Evolutionary conservation across 2,888 invertebrate genomes (phyloP).

Genomic region (Macrosoma leucophasiata): DNA sequence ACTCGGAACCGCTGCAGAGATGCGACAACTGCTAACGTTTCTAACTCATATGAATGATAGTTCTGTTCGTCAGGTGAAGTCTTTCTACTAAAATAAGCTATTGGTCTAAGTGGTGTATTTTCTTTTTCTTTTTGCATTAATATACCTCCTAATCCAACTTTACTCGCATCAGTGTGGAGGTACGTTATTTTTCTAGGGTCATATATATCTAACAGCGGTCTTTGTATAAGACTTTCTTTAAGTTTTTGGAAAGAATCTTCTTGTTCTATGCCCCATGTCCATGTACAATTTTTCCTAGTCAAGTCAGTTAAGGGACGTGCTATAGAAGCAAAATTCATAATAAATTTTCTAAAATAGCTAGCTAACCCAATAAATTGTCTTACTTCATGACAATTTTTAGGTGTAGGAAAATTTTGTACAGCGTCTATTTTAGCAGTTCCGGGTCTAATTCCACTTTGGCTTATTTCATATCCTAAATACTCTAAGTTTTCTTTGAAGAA

Average conservation of each 20-base stretch:
- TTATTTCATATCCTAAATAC: slow-evolving; percentile 19
- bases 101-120: slow-evolving; percentile 22
- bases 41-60: slow-evolving; percentile 37
- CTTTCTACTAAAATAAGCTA: slow-evolving; percentile 33
- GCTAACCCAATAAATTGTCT: slow-evolving; percentile 23
- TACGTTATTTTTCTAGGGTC: slow-evolving; percentile 27
- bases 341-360: slow-evolving; percentile 20
- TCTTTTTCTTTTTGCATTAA: slow-evolving; percentile 26
- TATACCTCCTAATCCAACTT: slow-evolving; percentile 32
- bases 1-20: not conserved
- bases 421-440: slow-evolving; percentile 18
- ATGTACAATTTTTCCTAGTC: slow-evolving; percentile 14
- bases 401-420: slow-evolving; percentile 16
- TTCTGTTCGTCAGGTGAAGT: slow-evolving; percentile 32
- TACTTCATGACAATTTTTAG: slow-evolving; percentile 14
- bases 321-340: slow-evolving; percentile 16
- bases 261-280: slow-evolving; percentile 20
- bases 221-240: slow-evolving; percentile 9
- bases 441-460: slow-evolving; percentile 16
- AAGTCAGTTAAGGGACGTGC: slow-evolving; percentile 14
- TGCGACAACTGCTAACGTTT: slow-evolving; percentile 38
- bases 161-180: slow-evolving; percentile 37
- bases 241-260: slow-evolving; percentile 7
- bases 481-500: slow-evolving; percentile 15
- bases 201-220: slow-evolving; percentile 21